A percentile compares a stretch with the other conserved stretches of the same genome.
Conservation (phyloP, 2,888 invertebrate genomes). For the Enoplolaimus lenunculus region DNA sequence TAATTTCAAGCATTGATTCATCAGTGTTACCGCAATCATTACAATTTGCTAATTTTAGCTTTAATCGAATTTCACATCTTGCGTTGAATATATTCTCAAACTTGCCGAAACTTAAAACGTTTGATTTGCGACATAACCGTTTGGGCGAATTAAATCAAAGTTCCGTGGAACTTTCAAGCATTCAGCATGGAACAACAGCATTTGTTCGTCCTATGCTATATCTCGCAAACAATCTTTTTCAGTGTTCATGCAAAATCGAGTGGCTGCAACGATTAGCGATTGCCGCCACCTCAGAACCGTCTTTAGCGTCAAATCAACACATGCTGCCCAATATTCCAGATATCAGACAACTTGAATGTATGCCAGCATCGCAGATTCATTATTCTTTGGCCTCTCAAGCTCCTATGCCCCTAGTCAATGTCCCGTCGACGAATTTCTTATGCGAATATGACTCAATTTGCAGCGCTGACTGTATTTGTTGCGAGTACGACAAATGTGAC, state of each 20-base stretch:
- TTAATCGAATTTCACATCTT: constrained; percentile 18
- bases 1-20: constrained; percentile 45
- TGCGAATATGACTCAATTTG: constrained; percentile 71
- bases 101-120: constrained; percentile 2
- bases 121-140: constrained; percentile 20
- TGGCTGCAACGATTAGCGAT: constrained; percentile 59
- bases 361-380: too few species aligned
- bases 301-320: too few species aligned
- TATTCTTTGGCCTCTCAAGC: constrained; percentile 43
- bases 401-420: constrained; percentile 50
- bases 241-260: constrained; percentile 78
- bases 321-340: constrained; percentile 12
- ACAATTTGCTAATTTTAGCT: constrained; percentile 12
- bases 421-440: constrained; percentile 51
- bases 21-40: constrained; percentile 20
- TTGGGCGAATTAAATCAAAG: constrained; percentile 1
- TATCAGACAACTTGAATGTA: neutral
- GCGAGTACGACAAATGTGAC: constrained; percentile 78
- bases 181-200: too few species aligned
- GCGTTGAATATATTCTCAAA: constrained; percentile 8
- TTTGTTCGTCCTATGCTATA: too few species aligned
- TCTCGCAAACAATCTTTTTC: constrained; percentile 68
- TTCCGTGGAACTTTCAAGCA: too few species aligned
- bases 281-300: neutral
- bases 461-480: constrained; percentile 71